Conservation (phyloP, 1,140 invertebrate species). For the Philopotamus ludificatus region DNA sequence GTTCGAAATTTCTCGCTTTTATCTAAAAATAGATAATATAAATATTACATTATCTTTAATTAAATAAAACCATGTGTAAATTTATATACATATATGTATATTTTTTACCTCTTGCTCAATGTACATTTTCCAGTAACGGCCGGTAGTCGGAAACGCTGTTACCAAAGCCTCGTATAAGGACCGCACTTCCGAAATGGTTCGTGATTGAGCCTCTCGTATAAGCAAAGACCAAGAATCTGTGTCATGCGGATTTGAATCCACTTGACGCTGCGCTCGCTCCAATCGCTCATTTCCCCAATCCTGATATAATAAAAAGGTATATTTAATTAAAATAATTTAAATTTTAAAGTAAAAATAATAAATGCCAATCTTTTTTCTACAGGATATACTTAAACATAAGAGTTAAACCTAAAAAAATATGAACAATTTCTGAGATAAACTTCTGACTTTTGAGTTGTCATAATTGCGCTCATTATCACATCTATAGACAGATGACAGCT, state of each 20-base stretch:
- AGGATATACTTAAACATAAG: too few species aligned
- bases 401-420: too few species aligned
- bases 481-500: too few species aligned
- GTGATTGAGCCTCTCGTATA: constrained; percentile 86
- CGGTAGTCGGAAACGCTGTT: constrained; percentile 90
- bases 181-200: constrained; percentile 88
- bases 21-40: constrained; percentile 65
- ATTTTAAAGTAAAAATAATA: too few species aligned
- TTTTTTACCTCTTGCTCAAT: constrained; percentile 93
- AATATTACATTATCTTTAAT: too few species aligned
- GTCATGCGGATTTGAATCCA: constrained; percentile 86
- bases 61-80: not conserved
- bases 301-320: constrained; percentile 53
- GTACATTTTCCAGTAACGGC: constrained; percentile 98
- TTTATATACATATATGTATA: not conserved
- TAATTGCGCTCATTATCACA: too few species aligned
- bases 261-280: constrained; percentile 73
- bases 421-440: too few species aligned
- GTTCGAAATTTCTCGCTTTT: constrained; percentile 93
- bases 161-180: constrained; percentile 93
- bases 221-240: constrained; percentile 96
- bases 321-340: too few species aligned
- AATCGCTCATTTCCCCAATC: constrained; percentile 86
- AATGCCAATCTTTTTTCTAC: too few species aligned
- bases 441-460: too few species aligned